Evolutionary conservation across 2,113 vertebrate genomes (phyloP).

Genomic region (Chiloscyllium plagiosum): DNA sequence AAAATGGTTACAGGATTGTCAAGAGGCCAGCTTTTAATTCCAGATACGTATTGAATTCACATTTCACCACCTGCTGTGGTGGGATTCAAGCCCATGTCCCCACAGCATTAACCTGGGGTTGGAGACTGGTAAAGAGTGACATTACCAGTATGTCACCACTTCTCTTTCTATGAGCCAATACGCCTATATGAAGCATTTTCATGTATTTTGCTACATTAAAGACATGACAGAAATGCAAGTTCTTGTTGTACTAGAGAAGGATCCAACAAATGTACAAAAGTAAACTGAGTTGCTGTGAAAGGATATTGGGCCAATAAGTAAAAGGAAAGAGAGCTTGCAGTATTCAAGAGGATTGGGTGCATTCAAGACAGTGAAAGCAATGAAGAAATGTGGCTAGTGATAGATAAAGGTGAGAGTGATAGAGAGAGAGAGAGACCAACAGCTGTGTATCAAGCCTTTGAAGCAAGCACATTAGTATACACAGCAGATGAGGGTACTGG

Average conservation of each 20-base stretch:
- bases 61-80: too few species aligned
- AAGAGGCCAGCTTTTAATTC: too few species aligned
- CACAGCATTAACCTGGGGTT: too few species aligned
- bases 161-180: background rate
- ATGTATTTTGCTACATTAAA: background rate
- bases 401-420: slow-evolving; percentile 24
- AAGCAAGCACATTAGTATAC: slow-evolving; percentile 21
- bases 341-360: background rate
- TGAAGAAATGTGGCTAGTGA: background rate
- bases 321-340: background rate
- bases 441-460: background rate
- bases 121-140: too few species aligned
- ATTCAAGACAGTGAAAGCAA: background rate
- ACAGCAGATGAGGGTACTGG: background rate
- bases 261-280: slow-evolving; percentile 37
- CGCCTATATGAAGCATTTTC: background rate
- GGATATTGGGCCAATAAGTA: background rate
- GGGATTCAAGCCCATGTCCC: too few species aligned
- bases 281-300: background rate
- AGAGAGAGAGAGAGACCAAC: background rate
- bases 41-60: too few species aligned
- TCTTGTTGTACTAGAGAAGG: slow-evolving; percentile 41
- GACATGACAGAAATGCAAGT: background rate
- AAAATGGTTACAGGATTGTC: too few species aligned
- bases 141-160: too few species aligned